phyloP scores from a whole-genome alignment of 2,888 invertebrate genomes.

The Drosophila melanocephala region DNA sequence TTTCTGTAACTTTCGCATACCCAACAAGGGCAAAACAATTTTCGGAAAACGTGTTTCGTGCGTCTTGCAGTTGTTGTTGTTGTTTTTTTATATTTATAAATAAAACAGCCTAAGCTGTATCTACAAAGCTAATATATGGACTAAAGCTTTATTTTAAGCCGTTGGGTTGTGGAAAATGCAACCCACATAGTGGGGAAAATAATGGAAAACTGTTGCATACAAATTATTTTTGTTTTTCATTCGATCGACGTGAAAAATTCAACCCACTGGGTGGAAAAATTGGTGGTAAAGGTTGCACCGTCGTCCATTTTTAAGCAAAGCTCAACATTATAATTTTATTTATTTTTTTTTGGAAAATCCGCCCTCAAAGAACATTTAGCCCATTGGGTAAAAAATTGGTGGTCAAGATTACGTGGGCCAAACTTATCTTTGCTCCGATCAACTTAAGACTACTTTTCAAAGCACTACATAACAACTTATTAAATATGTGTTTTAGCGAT shows the following conservation, averaged over 20 bases:
- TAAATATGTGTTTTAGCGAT: neutral
- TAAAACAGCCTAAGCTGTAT: neutral
- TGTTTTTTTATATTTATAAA: neutral
- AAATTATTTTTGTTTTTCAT: constrained; percentile 1
- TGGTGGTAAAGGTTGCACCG: constrained; percentile 12
- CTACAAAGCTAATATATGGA: constrained; percentile 5
- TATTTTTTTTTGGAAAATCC: neutral
- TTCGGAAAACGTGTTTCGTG: constrained; percentile 6
- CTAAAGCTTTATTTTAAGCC: constrained; percentile 3
- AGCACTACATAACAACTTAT: constrained; percentile 1
- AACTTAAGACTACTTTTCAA: constrained; percentile 1
- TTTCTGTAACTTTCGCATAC: neutral
- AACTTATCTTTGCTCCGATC: neutral
- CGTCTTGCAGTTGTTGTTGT: neutral
- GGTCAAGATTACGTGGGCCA: neutral
- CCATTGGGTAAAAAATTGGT: constrained; percentile 4
- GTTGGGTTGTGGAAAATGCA: neutral
- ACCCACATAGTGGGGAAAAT: constrained; percentile 9
- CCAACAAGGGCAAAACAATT: constrained; percentile 8
- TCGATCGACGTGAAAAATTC: constrained; percentile 5
- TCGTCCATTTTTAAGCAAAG: constrained; percentile 9
- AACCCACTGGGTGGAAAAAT: constrained; percentile 1
- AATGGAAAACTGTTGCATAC: constrained; percentile 4
- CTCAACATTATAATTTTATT: neutral
- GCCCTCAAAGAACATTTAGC: neutral